Evolutionary conservation across 2,797 vertebrate genomes (phyloP).

Genomic region (Craterocephalus amniculus): DNA sequence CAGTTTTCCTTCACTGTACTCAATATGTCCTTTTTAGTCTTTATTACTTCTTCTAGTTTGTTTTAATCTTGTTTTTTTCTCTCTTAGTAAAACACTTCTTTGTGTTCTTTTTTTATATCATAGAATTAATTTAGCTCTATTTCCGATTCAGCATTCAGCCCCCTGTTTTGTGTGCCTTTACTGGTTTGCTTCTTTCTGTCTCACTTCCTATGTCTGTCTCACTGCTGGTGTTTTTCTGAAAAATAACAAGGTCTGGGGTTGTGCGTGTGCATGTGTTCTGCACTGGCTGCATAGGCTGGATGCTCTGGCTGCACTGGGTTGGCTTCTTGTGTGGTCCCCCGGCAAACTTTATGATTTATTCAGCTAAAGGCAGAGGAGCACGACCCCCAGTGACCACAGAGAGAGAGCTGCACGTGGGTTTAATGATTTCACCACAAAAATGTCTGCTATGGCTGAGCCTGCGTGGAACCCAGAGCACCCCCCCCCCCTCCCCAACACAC

Average conservation of each 20-base stretch:
- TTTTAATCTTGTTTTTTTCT: conserved; percentile 11
- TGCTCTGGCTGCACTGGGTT: conserved; percentile 81
- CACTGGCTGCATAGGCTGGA: conserved; percentile 72
- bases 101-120: conserved; percentile 5
- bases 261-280: conserved; percentile 78
- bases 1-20: neutral
- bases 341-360: conserved; percentile 99
- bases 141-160: conserved; percentile 22
- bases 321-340: conserved; percentile 99
- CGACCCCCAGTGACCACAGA: conserved; percentile 99
- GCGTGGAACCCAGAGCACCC: conserved; percentile 60
- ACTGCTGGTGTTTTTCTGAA: conserved; percentile 81
- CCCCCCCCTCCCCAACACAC: no score
- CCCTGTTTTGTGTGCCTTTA: conserved; percentile 38
- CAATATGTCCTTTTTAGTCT: conserved; percentile 49
- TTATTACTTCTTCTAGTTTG: neutral
- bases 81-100: conserved; percentile 1
- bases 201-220: conserved; percentile 61
- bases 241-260: conserved; percentile 90
- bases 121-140: conserved; percentile 13
- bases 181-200: conserved; percentile 52
- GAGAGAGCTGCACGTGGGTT: conserved; percentile 99
- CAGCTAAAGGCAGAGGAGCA: conserved; percentile 99
- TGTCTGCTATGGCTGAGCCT: conserved; percentile 98
- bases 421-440: conserved; percentile 99